Conservation (phyloP, 2,113 vertebrate species). For the Lophura nycthemera region DNA sequence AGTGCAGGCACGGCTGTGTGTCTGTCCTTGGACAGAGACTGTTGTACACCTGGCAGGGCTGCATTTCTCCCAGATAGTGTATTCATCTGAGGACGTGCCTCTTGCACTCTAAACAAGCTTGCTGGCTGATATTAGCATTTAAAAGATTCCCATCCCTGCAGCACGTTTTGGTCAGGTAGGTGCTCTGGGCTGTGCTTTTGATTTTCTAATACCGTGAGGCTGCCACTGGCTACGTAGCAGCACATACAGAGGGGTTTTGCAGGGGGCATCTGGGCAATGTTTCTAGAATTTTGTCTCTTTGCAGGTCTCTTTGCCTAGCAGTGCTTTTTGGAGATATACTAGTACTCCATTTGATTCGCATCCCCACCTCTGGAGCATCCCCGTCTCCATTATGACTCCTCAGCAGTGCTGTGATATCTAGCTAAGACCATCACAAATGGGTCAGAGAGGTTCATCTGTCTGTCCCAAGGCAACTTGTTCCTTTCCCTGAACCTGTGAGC, state of each 20-base stretch:
- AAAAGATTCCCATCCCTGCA: not conserved
- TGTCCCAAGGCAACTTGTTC: not conserved
- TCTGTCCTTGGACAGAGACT: not conserved
- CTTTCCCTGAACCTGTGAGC: not conserved
- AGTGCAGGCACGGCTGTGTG: not conserved
- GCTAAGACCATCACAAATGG: not conserved
- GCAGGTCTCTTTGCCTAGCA: not conserved
- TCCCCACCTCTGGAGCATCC: rapidly evolving
- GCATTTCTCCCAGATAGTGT: not conserved
- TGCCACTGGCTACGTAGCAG: not conserved
- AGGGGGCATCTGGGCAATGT: not conserved
- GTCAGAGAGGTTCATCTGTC: not conserved
- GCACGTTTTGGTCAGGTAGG: rapidly evolving
- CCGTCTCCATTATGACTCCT: not conserved
- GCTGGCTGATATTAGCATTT: not conserved
- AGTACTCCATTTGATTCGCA: not conserved
- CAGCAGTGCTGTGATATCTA: not conserved
- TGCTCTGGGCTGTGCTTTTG: not conserved
- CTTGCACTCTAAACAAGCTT: not conserved
- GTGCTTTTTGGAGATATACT: not conserved
- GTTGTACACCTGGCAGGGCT: not conserved
- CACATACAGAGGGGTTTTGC: not conserved
- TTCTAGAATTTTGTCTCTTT: not conserved
- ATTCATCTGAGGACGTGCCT: not conserved
- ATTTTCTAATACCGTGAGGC: not conserved